A percentile compares a stretch with the other conserved stretches of the same genome.
phyloP scores from a whole-genome alignment of 2,113 vertebrate genomes.

The Myiozetetes cayanensis region DNA sequence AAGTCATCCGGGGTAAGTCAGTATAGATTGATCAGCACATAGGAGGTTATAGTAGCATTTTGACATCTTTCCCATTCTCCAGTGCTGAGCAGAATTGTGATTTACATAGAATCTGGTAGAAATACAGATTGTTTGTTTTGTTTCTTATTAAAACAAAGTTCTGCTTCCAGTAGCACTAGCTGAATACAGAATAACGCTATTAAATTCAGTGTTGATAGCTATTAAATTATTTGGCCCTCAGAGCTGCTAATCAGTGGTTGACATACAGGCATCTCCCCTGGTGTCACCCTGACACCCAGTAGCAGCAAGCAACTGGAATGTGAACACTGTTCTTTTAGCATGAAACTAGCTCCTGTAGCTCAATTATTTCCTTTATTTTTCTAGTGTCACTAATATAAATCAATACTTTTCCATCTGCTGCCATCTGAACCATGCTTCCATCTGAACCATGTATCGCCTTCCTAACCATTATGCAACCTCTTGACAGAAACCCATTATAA shows the following conservation, averaged over 20 bases:
- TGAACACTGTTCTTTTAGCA: neutral
- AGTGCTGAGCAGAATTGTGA: neutral
- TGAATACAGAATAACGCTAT: neutral
- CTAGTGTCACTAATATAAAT: neutral
- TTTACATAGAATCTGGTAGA: neutral
- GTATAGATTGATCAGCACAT: neutral
- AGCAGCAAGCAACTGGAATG: neutral
- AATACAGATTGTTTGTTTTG: neutral
- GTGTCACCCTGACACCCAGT: neutral
- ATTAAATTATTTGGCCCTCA: neutral
- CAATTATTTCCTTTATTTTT: constrained; percentile 47
- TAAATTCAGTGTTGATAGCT: neutral
- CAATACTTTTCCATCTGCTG: constrained; percentile 33
- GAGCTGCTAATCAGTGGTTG: neutral
- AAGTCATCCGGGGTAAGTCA: neutral
- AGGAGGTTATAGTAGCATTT: neutral
- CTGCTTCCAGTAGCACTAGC: neutral
- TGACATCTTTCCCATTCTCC: neutral
- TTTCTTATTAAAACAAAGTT: neutral
- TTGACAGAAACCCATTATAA: constrained; percentile 56
- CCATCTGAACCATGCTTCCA: too few species aligned
- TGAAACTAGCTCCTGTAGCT: neutral
- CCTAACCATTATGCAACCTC: constrained; percentile 31
- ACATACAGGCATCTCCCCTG: neutral
- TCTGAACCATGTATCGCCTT: constrained; percentile 24